Conservation (phyloP, 2,888 invertebrate genomes). For the Drosophila paramelanica region DNA sequence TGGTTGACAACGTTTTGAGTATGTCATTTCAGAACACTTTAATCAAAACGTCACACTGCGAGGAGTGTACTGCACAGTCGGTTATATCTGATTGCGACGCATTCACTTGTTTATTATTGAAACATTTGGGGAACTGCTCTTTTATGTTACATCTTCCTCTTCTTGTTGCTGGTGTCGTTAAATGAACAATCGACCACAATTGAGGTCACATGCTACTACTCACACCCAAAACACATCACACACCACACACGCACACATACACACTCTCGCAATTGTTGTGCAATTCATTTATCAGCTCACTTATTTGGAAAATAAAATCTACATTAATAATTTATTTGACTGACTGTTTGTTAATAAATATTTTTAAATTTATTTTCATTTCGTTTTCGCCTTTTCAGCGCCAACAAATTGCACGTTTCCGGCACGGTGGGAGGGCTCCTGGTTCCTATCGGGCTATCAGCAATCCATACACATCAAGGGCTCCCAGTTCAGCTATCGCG, state of each 20-base stretch:
- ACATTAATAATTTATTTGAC: slow-evolving; percentile 61
- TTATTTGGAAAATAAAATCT: slow-evolving; percentile 55
- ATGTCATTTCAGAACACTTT: neutral
- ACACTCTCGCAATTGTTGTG: slow-evolving; percentile 45
- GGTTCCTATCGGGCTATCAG: slow-evolving; percentile 96
- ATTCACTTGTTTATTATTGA: slow-evolving; percentile 40
- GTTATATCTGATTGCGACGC: neutral
- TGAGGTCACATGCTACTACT: slow-evolving; percentile 59
- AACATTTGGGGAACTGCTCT: slow-evolving; percentile 52
- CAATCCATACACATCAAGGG: slow-evolving; percentile 93
- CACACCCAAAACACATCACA: slow-evolving; percentile 5
- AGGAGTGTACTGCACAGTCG: slow-evolving; percentile 1
- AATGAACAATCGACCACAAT: slow-evolving; percentile 74
- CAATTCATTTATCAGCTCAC: slow-evolving; percentile 48
- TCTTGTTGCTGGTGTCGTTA: slow-evolving; percentile 52
- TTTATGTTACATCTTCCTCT: slow-evolving; percentile 41
- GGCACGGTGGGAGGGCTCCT: slow-evolving; percentile 93
- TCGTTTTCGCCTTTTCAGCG: slow-evolving; percentile 62
- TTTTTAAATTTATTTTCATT: slow-evolving; percentile 18
- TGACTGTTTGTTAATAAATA: slow-evolving; percentile 22
- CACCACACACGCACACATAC: neutral
- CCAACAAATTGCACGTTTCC: slow-evolving; percentile 92
- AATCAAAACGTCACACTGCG: neutral
- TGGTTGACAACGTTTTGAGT: too few species aligned
- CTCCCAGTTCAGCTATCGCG: slow-evolving; percentile 93